Evolutionary conservation across 2,113 vertebrate species (phyloP), one percentile per base, ranked within the genome.

Genomic region (Promerops cafer): DNA sequence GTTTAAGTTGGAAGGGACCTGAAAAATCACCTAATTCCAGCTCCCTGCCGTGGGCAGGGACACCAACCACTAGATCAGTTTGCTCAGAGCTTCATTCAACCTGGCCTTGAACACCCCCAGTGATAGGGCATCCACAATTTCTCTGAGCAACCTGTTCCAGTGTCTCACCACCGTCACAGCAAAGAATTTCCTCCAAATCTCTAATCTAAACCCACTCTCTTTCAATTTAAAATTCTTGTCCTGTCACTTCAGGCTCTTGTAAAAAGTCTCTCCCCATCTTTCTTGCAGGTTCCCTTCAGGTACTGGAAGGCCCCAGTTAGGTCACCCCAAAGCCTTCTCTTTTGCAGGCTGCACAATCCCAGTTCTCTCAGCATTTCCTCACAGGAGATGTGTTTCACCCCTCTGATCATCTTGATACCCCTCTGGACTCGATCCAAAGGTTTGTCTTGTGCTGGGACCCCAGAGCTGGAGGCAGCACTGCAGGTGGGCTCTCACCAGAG

Each of bases 351-450:
- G 20, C 68, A 5, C 14, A 61, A 35, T 5, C n/a, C 47, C 39
- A 68, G 0, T 27, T n/a, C 20, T 21, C n/a, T n/a, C 21, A 47
- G 39, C 24, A 17, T 47, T 53, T 53, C 53, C 26, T 60, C n/a
- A 21, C 0, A 45, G 52, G 18, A 65, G 37, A 37, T 14, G 17
- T 35, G 7, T 17, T 50, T 21, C 21, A 24, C 18, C 19, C 6
- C 50, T 64, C 37, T 30, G 8, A 45, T 42, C 28, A 40, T 23
- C 42, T 5, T 24, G 30, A 68, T 21, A 19, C 17, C 6, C 8
- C 37, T 50, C 59, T 44, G n/a, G 17, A 44, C 37, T 52, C 1
- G 0, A 31, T 37, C 45, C 45, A 77, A 4, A 9, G 33, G 9
- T 7, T 37, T 13, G 6, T 10, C 44, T 13, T 33, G 9, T 45